phyloP scores from a whole-genome alignment of 2,888 invertebrate species.

The Leptopilina myrica region DNA sequence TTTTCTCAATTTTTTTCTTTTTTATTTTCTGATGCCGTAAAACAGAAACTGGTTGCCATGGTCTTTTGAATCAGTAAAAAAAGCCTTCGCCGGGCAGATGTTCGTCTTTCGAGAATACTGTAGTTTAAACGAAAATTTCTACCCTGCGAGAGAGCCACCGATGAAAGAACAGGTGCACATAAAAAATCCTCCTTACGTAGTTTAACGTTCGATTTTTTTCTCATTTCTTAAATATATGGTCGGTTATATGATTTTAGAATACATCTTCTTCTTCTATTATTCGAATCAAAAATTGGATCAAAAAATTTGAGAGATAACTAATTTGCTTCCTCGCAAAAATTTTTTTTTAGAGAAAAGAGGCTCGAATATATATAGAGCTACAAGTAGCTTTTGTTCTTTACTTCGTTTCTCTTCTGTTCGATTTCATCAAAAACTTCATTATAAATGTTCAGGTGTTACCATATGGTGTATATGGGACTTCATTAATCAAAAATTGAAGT shows the following conservation, averaged over 20 bases:
- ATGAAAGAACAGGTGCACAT: constrained; percentile 54
- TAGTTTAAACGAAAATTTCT: constrained; percentile 50
- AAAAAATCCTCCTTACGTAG: constrained; percentile 27
- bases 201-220: constrained; percentile 11
- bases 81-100: constrained; percentile 54
- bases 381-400: constrained; percentile 4
- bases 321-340: background rate
- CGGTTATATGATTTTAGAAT: constrained; percentile 20
- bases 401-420: constrained; percentile 29
- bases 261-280: background rate
- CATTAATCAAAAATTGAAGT: background rate
- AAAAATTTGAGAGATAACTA: constrained; percentile 2
- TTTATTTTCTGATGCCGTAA: background rate
- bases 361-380: constrained; percentile 3
- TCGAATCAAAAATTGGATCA: constrained; percentile 12
- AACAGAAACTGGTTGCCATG: constrained; percentile 31
- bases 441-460: constrained; percentile 18
- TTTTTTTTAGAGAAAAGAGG: no score
- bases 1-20: no score
- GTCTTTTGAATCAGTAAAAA: constrained; percentile 20
- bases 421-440: constrained; percentile 15
- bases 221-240: background rate
- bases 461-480: constrained; percentile 13
- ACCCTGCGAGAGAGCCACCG: constrained; percentile 48
- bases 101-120: constrained; percentile 51